Evolutionary conservation across 2,797 vertebrate species (phyloP).

Genomic region (Lithobates sylvaticus): DNA sequence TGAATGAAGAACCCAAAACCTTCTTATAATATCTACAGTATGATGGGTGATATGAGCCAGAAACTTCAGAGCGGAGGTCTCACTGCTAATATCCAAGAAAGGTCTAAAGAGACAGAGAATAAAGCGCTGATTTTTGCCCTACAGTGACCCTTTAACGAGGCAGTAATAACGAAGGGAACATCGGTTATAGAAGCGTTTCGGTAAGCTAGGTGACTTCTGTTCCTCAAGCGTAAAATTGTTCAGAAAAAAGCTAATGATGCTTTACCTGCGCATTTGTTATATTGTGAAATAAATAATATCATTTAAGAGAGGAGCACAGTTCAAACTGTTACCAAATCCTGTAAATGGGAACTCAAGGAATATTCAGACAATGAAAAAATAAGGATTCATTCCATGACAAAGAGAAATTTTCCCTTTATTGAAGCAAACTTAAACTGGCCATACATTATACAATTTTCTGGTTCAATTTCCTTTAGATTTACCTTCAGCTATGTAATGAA

Average conservation of each 20-base stretch:
- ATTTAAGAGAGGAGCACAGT: not conserved
- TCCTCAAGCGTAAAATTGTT: not conserved
- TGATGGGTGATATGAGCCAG: too few species aligned
- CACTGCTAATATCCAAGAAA: not conserved
- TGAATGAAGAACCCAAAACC: too few species aligned
- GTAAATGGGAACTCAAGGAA: not conserved
- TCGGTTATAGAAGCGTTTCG: not conserved
- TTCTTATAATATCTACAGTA: too few species aligned
- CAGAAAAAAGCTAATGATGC: conserved; percentile 12
- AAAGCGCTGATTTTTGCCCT: not conserved
- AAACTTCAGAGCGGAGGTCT: not conserved
- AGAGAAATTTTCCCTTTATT: too few species aligned
- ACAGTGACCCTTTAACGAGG: not conserved
- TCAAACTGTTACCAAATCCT: not conserved
- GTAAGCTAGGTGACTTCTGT: not conserved
- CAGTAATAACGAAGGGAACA: not conserved
- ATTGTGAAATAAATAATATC: not conserved
- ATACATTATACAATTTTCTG: too few species aligned
- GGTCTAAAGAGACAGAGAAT: not conserved
- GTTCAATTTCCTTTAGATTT: too few species aligned
- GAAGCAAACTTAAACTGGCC: too few species aligned
- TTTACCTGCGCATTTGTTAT: not conserved
- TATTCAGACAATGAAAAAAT: too few species aligned
- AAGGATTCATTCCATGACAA: too few species aligned
- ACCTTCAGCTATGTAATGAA: too few species aligned